phyloP scores from a whole-genome alignment of 2,888 invertebrate species.

The Rhorus exstirpatorius region DNA sequence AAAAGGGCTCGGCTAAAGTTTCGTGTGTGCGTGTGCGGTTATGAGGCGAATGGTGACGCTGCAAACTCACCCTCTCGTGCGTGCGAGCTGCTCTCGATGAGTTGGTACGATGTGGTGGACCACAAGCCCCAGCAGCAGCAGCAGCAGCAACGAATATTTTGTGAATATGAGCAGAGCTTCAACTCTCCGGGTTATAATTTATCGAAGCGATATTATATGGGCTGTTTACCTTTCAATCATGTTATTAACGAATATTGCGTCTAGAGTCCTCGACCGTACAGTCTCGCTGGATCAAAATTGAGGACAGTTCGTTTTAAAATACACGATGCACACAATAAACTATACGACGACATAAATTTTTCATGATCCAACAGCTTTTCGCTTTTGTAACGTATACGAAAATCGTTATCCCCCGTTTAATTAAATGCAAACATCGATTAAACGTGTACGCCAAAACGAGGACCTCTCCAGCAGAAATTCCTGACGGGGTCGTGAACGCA shows the following conservation, averaged over 20 bases:
- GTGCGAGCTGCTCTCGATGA: conserved; percentile 52
- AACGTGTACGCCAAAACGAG: conserved; percentile 1
- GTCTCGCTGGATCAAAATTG: conserved; percentile 55
- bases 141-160: conserved; percentile 42
- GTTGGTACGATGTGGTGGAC: conserved; percentile 65
- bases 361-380: conserved; percentile 6
- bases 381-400: conserved; percentile 4
- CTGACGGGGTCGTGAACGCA: neutral
- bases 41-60: conserved; percentile 17
- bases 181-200: conserved; percentile 74
- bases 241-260: conserved; percentile 75
- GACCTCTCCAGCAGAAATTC: conserved; percentile 10
- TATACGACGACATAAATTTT: neutral
- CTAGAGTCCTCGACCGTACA: conserved; percentile 49
- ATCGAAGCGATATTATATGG: conserved; percentile 78
- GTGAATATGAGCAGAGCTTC: conserved; percentile 51
- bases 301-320: neutral
- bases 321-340: neutral
- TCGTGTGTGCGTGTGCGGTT: conserved; percentile 32
- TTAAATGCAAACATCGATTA: conserved; percentile 56
- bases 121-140: conserved; percentile 56
- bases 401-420: conserved; percentile 38
- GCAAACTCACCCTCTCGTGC: conserved; percentile 47
- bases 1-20: conserved; percentile 66
- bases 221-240: conserved; percentile 76